A percentile compares a stretch with the other conserved stretches of the same genome.
phyloP scores from a whole-genome alignment of 2,888 invertebrate genomes.

The Zelleria hepariella region DNA sequence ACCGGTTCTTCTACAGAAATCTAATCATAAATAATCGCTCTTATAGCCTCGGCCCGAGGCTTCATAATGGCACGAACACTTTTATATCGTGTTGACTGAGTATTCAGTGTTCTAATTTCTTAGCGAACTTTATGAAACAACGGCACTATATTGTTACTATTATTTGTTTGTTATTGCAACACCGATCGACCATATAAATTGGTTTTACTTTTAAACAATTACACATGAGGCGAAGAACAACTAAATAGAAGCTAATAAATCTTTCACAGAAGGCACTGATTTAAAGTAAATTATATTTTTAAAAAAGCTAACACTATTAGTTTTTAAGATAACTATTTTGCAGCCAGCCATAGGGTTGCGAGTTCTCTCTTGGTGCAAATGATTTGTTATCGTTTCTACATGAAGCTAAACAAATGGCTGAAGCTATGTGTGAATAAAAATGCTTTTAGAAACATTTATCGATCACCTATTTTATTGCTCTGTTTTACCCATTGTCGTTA shows the following conservation, averaged over 20 bases:
- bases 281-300: slow-evolving; percentile 44
- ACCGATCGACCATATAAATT: background rate
- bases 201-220: background rate
- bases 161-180: slow-evolving; percentile 25
- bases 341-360: background rate
- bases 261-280: slow-evolving; percentile 55
- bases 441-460: background rate
- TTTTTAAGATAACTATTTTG: background rate
- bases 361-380: background rate
- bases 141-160: background rate
- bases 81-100: slow-evolving; percentile 18
- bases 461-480: background rate
- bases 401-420: background rate
- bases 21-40: background rate
- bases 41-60: background rate
- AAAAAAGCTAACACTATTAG: slow-evolving; percentile 54
- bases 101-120: slow-evolving; percentile 14
- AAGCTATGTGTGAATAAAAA: no score
- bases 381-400: background rate
- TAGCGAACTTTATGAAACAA: background rate
- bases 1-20: slow-evolving; percentile 12
- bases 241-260: slow-evolving; percentile 12
- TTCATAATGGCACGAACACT: slow-evolving; percentile 13
- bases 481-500: slow-evolving; percentile 9
- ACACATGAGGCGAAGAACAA: background rate